Base-by-base conservation (phyloP, 2,888 invertebrate species). In the Perizoma flavofasciatum region DNA sequence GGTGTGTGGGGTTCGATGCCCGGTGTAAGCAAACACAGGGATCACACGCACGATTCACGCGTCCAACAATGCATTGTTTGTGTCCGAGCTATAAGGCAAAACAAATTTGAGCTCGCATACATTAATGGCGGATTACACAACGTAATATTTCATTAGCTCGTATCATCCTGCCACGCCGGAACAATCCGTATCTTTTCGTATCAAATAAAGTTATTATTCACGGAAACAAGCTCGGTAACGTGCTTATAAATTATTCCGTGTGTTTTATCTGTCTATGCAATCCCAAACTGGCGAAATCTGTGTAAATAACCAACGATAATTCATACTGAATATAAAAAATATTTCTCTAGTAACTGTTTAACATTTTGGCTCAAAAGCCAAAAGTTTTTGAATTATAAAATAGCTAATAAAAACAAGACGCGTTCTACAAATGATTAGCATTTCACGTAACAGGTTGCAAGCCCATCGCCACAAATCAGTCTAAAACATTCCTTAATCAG, bases 1-100 rank as follows among this genome's bases (percentile, higher is more conserved):
- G 71, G 75, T 22, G 75, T 67, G 68, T 64, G 72, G 79, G 78
- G 88, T 85, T 89, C 88, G 85, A 79, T 73, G 88, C 74, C 86
- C 88, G 79, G 54, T 50, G 58, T 57, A 65, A 67, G 73, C 79
- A 79, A 79, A 81, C 82, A 81, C 67, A 22, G 57, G 72, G 75
- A 78, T 79, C 80, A 77, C 78, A 76, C 78, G 75, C 77, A 71
- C 76, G 74, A 71, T 77, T 72, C 77, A 74, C 75, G 75, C 76
- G 73, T 63, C 68, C 69, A 59, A 83, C 85, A 85, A 81, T 78
- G 78, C 77, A 64, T 68, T 81, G 81, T 82, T 81, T 84, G 83
- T 84, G 78, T 78, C 79, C 75, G 74, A 69, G 70, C 73, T 70
- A 64, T 74, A 75, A 71, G 71, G 70, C 72, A 71, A 72, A 70